These are phyloP conservation scores for Amblyraja radiata DNA, from an alignment of 2,797 vertebrate species.

Conservation along the genomic window DNA sequence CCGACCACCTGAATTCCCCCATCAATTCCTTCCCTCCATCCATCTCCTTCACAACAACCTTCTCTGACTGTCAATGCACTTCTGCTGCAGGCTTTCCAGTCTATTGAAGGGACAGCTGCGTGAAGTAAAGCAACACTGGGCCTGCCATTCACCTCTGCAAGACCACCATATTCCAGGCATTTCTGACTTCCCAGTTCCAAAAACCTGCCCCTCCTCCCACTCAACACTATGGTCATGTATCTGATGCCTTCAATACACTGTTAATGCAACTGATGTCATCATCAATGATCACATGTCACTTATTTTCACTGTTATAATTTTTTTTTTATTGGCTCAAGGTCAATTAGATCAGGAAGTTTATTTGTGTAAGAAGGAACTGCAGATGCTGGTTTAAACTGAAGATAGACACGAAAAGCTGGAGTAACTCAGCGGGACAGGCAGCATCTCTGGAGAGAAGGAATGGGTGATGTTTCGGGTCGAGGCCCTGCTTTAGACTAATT, in stretches of 20 bases:
- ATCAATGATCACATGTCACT: not conserved
- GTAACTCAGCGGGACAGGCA: too few species aligned
- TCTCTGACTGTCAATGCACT: not conserved
- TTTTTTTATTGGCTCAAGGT: not conserved
- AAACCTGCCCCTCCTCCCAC: not conserved
- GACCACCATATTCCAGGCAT: not conserved
- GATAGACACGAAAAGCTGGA: too few species aligned
- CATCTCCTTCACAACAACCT: not conserved
- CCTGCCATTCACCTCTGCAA: not conserved
- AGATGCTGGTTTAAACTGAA: too few species aligned
- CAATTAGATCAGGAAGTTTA: not conserved
- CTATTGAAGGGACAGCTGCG: not conserved
- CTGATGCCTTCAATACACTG: not conserved
- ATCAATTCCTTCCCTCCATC: too few species aligned
- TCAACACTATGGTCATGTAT: not conserved
- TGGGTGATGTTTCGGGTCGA: too few species aligned
- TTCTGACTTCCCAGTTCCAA: not conserved
- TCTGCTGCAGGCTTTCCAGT: not conserved
- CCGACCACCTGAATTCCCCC: too few species aligned
- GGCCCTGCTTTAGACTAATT: not conserved
- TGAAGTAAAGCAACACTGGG: not conserved
- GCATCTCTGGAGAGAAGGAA: too few species aligned
- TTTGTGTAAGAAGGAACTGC: too few species aligned
- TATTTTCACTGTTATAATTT: conserved; percentile 9
- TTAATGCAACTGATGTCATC: not conserved